A percentile compares a stretch with the other conserved stretches of the same genome.
Evolutionary conservation across 2,113 vertebrate genomes (phyloP).

Genomic region (Porphyrio hochstetteri): DNA sequence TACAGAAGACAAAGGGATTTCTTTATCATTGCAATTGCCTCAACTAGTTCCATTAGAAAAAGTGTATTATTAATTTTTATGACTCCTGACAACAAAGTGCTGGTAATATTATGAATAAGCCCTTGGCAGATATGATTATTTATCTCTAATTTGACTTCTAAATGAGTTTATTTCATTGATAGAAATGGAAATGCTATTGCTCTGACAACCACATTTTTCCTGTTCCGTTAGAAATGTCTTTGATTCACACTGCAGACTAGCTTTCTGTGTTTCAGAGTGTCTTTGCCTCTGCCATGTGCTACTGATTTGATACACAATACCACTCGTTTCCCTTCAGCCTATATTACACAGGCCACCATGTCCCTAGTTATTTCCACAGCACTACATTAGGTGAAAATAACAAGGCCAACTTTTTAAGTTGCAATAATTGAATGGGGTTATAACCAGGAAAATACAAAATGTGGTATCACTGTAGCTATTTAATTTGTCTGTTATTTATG

Average conservation of each 20-base stretch:
- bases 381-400: neutral
- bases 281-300: neutral
- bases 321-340: neutral
- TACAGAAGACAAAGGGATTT: neutral
- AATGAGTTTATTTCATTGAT: neutral
- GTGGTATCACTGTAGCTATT: neutral
- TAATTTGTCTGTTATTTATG: neutral
- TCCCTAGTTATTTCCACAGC: neutral
- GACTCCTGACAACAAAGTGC: neutral
- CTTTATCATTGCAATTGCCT: neutral
- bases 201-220: neutral
- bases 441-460: neutral
- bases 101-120: neutral
- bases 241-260: neutral
- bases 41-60: neutral
- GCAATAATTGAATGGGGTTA: neutral
- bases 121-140: neutral
- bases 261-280: neutral
- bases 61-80: neutral
- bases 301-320: neutral
- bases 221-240: neutral
- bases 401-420: neutral
- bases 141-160: neutral
- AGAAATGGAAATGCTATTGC: neutral
- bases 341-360: neutral